These are phyloP conservation scores for Tenthredo notha DNA, from an alignment of 2,888 invertebrate species.

Conservation along the genomic window DNA sequence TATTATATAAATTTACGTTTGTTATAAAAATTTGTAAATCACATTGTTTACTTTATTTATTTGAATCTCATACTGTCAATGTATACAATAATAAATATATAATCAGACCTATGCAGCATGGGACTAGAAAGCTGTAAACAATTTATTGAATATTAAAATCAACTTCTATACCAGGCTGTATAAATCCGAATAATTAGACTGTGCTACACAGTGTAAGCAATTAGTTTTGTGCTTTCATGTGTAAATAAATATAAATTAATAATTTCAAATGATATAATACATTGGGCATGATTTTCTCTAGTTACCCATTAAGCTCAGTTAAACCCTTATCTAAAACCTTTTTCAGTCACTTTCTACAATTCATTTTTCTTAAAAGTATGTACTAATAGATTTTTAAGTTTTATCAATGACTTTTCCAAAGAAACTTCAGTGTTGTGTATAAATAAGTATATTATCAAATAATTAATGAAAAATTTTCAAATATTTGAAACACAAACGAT, in stretches of 20 bases:
- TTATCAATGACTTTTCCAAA: conserved; percentile 13
- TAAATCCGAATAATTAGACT: conserved; percentile 24
- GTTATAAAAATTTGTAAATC: conserved; percentile 33
- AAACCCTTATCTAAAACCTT: conserved; percentile 43
- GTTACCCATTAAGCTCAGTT: conserved; percentile 42
- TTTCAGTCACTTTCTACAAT: conserved; percentile 51
- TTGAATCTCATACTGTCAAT: conserved; percentile 38
- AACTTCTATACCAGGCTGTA: conserved; percentile 39
- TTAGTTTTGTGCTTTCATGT: conserved; percentile 48
- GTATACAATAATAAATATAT: conserved; percentile 51
- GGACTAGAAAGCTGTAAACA: conserved; percentile 20
- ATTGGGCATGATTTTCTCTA: conserved; percentile 33
- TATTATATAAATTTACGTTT: background rate
- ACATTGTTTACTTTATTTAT: conserved; percentile 47
- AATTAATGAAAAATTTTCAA: background rate
- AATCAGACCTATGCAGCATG: conserved; percentile 38
- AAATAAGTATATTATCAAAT: conserved; percentile 37
- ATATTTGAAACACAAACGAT: background rate
- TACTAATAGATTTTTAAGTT: conserved; percentile 2
- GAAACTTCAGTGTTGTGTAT: conserved; percentile 1
- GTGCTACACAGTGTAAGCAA: conserved; percentile 24
- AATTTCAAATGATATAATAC: conserved; percentile 45
- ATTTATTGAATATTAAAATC: background rate
- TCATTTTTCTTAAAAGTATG: conserved; percentile 3
- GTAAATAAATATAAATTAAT: conserved; percentile 43